Evolutionary conservation across 2,113 vertebrate species (phyloP), one percentile per base, ranked within the genome.

Genomic region (Ceyx cyanopectus): DNA sequence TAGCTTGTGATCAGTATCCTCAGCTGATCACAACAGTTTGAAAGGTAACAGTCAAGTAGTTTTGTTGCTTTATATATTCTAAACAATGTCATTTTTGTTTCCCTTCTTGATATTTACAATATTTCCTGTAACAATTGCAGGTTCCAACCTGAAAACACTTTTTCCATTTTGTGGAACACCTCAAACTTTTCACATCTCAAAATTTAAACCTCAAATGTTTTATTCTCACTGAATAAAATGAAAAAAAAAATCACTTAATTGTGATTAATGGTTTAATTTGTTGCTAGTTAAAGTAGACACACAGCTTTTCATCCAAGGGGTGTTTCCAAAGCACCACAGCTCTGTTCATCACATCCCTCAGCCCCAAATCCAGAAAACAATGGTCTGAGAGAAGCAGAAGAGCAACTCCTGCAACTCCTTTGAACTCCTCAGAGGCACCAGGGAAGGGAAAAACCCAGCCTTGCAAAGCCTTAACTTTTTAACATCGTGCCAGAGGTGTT

Each of bases 401-500:
- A 41, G 66, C 14, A 73, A 37, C 10, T 2, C 62, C 79, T 78
- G 62, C 16, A 20, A 43, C 45, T 68, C 17, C 57, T 53, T 4
- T 37, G 73, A 76, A 11, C 60, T 51, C 74, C 13, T 69, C 9
- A 4, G 56, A 16, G 66, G 69, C 75, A n/a, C 22, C 0, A 34
- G 75, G 58, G 21, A 60, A 72, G 66, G 63, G 75, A 32, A 61
- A 48, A 85, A 83, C 2, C 66, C 82, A 74, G 4, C 69, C 74
- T 51, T 50, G 21, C 86, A 78, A 79, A 63, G 56, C 37, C 63
- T 77, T 73, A 53, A 12, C 34, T 1, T 72, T 65, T 66, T 15
- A 58, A 92, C 63, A 21, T 27, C 68, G 81, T 78, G 67, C 30
- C 5, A 1, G 87, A 94, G 72, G 87, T 95, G 86, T 41, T 95